These are phyloP conservation scores for Arctocebus calabarensis DNA, from an alignment of 2,797 vertebrate species.

Conservation along the genomic window DNA sequence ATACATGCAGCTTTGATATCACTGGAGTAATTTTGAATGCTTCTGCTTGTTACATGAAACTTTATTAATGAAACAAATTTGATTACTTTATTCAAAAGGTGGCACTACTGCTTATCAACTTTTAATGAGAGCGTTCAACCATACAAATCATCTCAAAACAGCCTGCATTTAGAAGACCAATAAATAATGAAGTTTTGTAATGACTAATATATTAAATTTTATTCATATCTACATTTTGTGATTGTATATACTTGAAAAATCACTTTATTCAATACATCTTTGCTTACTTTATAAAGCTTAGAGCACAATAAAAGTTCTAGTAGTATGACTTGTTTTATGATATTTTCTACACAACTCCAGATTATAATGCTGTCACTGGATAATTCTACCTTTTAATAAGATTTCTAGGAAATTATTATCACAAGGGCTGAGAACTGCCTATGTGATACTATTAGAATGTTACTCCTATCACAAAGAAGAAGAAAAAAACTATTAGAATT, in stretches of 20 bases:
- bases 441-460: background rate
- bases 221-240: slow-evolving; percentile 15
- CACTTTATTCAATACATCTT: background rate
- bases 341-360: background rate
- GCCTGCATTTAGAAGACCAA: slow-evolving; percentile 21
- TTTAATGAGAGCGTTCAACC: slow-evolving; percentile 21
- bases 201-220: slow-evolving; percentile 17
- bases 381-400: slow-evolving; percentile 48
- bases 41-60: background rate
- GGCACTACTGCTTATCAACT: slow-evolving; percentile 20
- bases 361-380: background rate
- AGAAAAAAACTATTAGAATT: slow-evolving; percentile 40
- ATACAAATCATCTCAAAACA: background rate
- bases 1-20: too few species aligned
- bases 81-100: background rate
- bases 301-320: slow-evolving; percentile 28
- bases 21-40: background rate
- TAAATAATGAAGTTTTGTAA: background rate
- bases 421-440: background rate
- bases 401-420: slow-evolving; percentile 45
- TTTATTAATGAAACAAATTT: slow-evolving; percentile 40
- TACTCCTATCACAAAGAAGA: background rate
- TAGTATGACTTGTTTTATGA: background rate
- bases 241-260: slow-evolving; percentile 32
- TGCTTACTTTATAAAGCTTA: background rate